These are phyloP conservation scores for Alexandromys oeconomus DNA, from an alignment of 2,797 vertebrate genomes.

Conservation along the genomic window DNA sequence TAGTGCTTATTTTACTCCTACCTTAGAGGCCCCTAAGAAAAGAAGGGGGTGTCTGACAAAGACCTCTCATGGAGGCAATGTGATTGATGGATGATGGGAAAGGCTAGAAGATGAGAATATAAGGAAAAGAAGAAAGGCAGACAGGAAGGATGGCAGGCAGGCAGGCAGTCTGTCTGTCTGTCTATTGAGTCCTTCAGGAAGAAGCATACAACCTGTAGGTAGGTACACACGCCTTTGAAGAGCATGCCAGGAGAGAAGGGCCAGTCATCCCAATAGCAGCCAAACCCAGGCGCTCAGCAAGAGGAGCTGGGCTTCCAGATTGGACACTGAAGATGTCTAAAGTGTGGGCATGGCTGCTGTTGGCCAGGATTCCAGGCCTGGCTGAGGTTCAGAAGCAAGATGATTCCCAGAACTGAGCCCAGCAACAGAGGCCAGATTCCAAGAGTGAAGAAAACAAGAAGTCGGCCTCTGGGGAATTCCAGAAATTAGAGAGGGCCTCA, in stretches of 20 bases:
- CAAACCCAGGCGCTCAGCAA: background rate
- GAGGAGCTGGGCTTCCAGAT: background rate
- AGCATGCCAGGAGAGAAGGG: accelerated
- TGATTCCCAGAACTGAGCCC: background rate
- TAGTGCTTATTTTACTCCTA: slow-evolving; percentile 25
- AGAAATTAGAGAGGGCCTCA: background rate
- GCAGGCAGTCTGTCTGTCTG: background rate
- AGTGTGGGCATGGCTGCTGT: background rate
- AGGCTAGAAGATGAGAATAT: background rate
- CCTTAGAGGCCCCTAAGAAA: background rate
- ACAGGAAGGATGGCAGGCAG: background rate
- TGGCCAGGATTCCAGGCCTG: background rate
- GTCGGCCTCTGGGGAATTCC: background rate
- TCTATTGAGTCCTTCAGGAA: background rate
- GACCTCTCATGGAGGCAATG: background rate
- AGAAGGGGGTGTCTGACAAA: background rate
- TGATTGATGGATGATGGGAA: background rate
- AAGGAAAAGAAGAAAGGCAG: background rate
- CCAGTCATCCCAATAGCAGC: background rate
- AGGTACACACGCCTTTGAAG: background rate
- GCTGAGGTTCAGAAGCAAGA: background rate
- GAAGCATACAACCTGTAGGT: background rate
- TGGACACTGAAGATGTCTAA: background rate
- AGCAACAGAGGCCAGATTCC: background rate
- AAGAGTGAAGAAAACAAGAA: background rate